Percentiles rank a stretch among this genome's conserved stretches.
phyloP scores from a whole-genome alignment of 35 echinoderm and acorn worm genomes.

The Lytechinus pictus region DNA sequence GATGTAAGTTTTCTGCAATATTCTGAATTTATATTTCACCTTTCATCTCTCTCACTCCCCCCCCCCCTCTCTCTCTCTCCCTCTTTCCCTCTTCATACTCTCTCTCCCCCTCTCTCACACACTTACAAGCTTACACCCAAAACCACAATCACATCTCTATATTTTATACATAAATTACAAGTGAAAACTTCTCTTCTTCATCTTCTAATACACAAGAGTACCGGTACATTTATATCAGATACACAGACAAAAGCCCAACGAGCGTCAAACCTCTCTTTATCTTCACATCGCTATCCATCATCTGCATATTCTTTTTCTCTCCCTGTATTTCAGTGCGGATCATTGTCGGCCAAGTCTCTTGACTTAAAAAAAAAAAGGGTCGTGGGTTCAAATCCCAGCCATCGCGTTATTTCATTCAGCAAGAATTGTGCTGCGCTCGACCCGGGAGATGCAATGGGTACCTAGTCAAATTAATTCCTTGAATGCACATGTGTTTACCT shows the following conservation, averaged over 20 bases:
- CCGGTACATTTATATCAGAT: conserved; percentile 9
- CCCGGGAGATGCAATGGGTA: too few species aligned
- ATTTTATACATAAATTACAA: conserved; percentile 43
- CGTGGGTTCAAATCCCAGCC: background rate
- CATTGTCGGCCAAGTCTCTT: background rate
- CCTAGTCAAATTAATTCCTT: too few species aligned
- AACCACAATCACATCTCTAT: background rate
- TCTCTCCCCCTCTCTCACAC: background rate
- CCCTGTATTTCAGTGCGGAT: background rate
- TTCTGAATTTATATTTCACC: background rate
- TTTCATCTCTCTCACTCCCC: background rate
- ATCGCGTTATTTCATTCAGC: too few species aligned
- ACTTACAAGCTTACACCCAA: too few species aligned
- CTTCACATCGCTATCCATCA: background rate
- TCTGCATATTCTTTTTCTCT: background rate
- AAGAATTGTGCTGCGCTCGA: too few species aligned
- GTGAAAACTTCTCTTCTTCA: conserved; percentile 12
- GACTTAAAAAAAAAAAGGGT: background rate
- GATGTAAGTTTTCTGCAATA: background rate
- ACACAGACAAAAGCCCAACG: background rate
- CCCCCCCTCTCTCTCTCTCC: conserved; percentile 15
- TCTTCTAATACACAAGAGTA: conserved; percentile 29
- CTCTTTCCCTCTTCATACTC: background rate
- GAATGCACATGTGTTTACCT: too few species aligned
- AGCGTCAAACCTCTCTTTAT: background rate